Evolutionary conservation across 2,888 invertebrate genomes (phyloP), one percentile per base, ranked within the genome.

Genomic region (Sthenelais limicola): DNA sequence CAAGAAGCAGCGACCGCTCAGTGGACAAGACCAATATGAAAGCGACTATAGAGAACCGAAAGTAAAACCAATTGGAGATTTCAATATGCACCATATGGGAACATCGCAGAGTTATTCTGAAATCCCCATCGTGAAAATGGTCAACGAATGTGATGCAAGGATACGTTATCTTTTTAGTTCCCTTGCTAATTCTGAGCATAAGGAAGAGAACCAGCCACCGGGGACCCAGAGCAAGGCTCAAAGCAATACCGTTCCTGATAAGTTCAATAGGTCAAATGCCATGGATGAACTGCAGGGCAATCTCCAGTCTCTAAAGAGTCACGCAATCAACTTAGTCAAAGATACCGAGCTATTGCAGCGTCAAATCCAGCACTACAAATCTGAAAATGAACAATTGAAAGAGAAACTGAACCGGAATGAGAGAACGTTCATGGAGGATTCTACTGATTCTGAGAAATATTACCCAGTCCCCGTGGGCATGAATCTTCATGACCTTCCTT

Each of bases 401-500:
- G 70, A 73, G 21, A 58, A 38, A 9, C 26, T 73, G 24, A n/a
- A 62, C n/a, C 1, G 56, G 0, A 5, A 24, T 26, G 68, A 49
- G 33, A 24, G 18, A 26, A n/a, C 62, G 1, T 32, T 7, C 18
- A 52, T 52, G 51, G 28, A 51, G 24, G 51, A 56, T 7, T 47
- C 43, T 3, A 35, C 38, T 4, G 47, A 43, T 32, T 54, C 71
- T 4, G 71, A 71, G 33, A 43, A 62, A 33, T 62, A 66, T 26
- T 71, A 66, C 35, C 62, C 62, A 3, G 62, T 71, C 21, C 71
- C 71, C 9, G 24, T 62, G 18, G 58, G 48, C 4, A 69, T 74
- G 68, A 70, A 73, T 12, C 58, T 75, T 15, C 73, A 75, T 32
- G 84, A 87, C 18, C 80, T 91, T 72, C 90, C 91, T 35, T 87